Conservation (phyloP, 2,797 vertebrate species). For the Galaxias olidus region DNA sequence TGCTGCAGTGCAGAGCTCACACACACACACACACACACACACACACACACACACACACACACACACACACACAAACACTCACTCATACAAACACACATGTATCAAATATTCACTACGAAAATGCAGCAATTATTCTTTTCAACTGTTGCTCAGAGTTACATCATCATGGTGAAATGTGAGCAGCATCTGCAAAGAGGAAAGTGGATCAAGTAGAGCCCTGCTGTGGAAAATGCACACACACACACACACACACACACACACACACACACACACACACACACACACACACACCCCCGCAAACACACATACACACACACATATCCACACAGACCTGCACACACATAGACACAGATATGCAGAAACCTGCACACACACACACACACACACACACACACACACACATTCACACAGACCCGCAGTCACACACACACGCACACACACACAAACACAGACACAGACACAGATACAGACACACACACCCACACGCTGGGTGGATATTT, state of each 20-base stretch:
- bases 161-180: conserved; percentile 29
- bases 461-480: neutral
- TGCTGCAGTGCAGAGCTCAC: neutral
- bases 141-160: conserved; percentile 27
- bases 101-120: neutral
- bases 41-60: conserved; percentile 13
- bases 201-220: neutral
- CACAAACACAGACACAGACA: neutral
- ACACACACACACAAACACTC: conserved; percentile 11
- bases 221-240: conserved; percentile 12
- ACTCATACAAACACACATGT: neutral
- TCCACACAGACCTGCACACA: conserved; percentile 6
- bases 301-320: neutral
- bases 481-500: neutral
- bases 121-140: neutral
- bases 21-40: conserved; percentile 12
- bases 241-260: neutral
- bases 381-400: conserved; percentile 8
- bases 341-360: too few relatives aligned
- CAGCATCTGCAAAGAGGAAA: conserved; percentile 18
- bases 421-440: conserved; percentile 1
- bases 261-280: neutral
- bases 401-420: conserved; percentile 1
- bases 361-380: neutral
- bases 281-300: neutral